Base-by-base conservation (phyloP, 1,140 invertebrate genomes). In the Orchestia grillus region DNA sequence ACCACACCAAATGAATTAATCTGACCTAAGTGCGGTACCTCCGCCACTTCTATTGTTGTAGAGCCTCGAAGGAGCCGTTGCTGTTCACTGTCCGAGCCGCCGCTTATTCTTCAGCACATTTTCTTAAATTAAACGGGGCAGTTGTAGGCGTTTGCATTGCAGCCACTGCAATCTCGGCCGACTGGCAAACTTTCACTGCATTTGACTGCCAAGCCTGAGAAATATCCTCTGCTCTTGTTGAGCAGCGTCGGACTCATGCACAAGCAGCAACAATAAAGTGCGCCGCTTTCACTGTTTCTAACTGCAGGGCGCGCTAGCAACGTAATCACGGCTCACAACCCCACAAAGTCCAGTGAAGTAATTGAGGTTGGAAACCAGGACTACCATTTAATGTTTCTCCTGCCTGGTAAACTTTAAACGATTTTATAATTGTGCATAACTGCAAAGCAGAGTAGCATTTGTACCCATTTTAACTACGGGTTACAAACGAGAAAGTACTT, bases 1-100 rank as follows among this genome's bases (percentile, higher is more conserved):
- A 94, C 92, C 92, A 45, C 44, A 94, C 43, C 44, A 45, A 94
- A 94, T 94, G 92, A 94, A 94, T 45, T 94, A 94, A 94, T 94
- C 92, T 94, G 43, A 44, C 41, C 88, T 42, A 90, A 42, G 88
- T 90, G 88, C 88, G 11, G 88, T 44, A 90, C 88, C 88, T 90
- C 4, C 43, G 88, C 88, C 88, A 44, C 88, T 90, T 90, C 88
- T 90, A 90, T 90, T 42, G 88, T 90, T 44, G 88, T 3, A 43
- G 88, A 42, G 62, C 62, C 28, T 36, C 62, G 62, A 77, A 77
- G 28, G 62, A 44, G 88, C 88, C n/a, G 88, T 19, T 90, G n/a
- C 43, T 42, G 43, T 44, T 28, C 43, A 44, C 41, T 44, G 42
- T 90, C 88, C n/a, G 41, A 90, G n/a, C 0, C 88, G 41, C 88